A percentile compares a stretch with the other conserved stretches of the same genome.
Conservation (phyloP, 2,113 vertebrate genomes). For the Cyprinodon variegatus region DNA sequence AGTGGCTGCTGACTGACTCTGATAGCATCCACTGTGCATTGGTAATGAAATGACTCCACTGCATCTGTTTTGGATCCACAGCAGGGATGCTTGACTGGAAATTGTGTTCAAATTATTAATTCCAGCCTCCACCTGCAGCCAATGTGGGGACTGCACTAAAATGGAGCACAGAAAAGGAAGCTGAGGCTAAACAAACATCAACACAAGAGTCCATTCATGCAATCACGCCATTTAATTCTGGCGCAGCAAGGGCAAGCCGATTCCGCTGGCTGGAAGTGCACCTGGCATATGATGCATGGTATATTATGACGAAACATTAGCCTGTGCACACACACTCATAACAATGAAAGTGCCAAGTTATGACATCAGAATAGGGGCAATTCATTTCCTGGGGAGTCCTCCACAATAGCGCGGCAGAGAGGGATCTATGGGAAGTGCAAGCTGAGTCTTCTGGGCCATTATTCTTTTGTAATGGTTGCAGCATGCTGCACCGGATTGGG, state of each 20-base stretch:
- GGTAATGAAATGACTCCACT: slow-evolving; percentile 70
- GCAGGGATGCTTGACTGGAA: slow-evolving; percentile 44
- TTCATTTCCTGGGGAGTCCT: slow-evolving; percentile 61
- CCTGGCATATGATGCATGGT: slow-evolving; percentile 58
- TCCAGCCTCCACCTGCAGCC: slow-evolving; percentile 37
- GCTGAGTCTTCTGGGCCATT: slow-evolving; percentile 55
- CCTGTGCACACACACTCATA: slow-evolving; percentile 63
- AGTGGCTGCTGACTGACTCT: slow-evolving; percentile 76
- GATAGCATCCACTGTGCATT: slow-evolving; percentile 69
- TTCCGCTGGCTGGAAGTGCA: slow-evolving; percentile 35
- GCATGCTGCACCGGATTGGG: slow-evolving; percentile 18
- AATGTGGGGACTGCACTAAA: neutral
- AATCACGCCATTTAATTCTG: slow-evolving; percentile 6
- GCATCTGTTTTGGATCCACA: slow-evolving; percentile 58
- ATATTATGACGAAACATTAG: slow-evolving; percentile 65
- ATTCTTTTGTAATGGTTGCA: slow-evolving; percentile 58
- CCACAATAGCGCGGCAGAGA: slow-evolving; percentile 59
- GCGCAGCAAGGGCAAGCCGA: slow-evolving; percentile 9
- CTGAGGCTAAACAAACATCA: slow-evolving; percentile 22
- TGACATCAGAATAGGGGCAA: slow-evolving; percentile 67
- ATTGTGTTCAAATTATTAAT: slow-evolving; percentile 38
- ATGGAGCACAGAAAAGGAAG: slow-evolving; percentile 2
- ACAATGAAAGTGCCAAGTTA: slow-evolving; percentile 69
- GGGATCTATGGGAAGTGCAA: slow-evolving; percentile 47
- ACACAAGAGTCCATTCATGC: neutral